Evolutionary conservation across 2,888 invertebrate genomes (phyloP), one percentile per base, ranked within the genome.

Genomic region (Zeuzera pyrina): DNA sequence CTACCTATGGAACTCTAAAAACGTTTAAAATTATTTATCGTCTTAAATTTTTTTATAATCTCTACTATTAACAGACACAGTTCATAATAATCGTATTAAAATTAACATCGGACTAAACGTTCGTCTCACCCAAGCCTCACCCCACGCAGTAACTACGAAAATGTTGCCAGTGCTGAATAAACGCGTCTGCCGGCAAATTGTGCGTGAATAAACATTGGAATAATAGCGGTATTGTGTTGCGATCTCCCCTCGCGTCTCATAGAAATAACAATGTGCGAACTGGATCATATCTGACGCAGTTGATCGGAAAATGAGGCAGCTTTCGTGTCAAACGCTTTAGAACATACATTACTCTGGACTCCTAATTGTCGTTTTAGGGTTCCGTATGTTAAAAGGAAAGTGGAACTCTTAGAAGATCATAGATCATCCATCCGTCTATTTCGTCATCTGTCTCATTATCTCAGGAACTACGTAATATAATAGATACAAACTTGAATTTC

Each of bases 211-310:
- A 79, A 79, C 77, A 81, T 53, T 46, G 61, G 56, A 57, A 79
- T 78, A 78, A 79, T 78, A 74, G 71, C 54, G 36, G 68, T 68
- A 78, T 81, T 79, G 78, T 79, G 67, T 72, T 72, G 65, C 64
- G 41, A 44, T 43, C 51, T 38, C 53, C 39, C 40, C 53, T 30
- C 41, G 30, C 15, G 26, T 22, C 28, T n/a, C n/a, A 3, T 32
- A 27, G 15, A 34, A 36, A 38, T 34, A 34, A 34, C 34, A 38
- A 38, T 31, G 28, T 21, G 27, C 25, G 3, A 25, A 25, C 29
- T 24, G 24, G 26, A 32, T 34, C 29, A 26, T 15, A 30, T 32
- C 30, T 12, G 25, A 36, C 31, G 40, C 39, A 41, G 42, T 36
- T 49, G 50, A 54, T 52, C 52, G 45, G 46, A 50, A 57, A 58